Evolutionary conservation across 2,888 invertebrate genomes (phyloP).

Genomic region (Sipha maydis): DNA sequence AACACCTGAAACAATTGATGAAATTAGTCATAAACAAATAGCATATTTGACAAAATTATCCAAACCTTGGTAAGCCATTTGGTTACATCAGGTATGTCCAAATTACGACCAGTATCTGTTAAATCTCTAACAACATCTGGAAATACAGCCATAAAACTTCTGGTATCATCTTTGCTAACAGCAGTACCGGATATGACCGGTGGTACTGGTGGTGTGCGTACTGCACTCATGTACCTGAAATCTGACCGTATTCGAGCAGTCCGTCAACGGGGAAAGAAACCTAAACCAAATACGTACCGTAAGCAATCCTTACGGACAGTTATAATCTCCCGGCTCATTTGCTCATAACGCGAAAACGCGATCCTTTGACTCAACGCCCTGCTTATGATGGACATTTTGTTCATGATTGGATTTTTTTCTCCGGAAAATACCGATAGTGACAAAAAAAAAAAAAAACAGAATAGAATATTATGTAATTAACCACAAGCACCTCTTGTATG

Average conservation of each 20-base stretch:
- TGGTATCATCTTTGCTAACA: conserved; percentile 81
- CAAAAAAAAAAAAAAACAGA: background rate
- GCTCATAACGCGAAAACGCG: background rate
- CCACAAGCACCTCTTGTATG: too few relatives aligned
- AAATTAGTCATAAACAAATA: background rate
- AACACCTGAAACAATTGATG: conserved; percentile 72
- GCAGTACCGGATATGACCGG: conserved; percentile 72
- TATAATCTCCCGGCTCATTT: background rate
- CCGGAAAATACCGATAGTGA: background rate
- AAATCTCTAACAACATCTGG: conserved; percentile 87
- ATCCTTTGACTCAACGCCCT: background rate
- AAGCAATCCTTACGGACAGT: background rate
- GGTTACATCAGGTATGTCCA: conserved; percentile 81
- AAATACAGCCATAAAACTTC: conserved; percentile 89
- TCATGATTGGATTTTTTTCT: background rate
- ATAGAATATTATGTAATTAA: background rate
- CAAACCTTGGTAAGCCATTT: conserved; percentile 83
- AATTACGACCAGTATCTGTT: conserved; percentile 79
- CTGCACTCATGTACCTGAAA: conserved; percentile 6
- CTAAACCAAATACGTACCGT: background rate
- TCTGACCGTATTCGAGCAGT: background rate
- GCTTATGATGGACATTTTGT: conserved; percentile 17
- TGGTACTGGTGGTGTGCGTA: conserved; percentile 58
- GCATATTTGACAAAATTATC: conserved; percentile 59
- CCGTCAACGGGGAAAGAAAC: too few relatives aligned